Evolutionary conservation across 2,113 vertebrate genomes (phyloP).

Genomic region (Phylloscopus trochilus): DNA sequence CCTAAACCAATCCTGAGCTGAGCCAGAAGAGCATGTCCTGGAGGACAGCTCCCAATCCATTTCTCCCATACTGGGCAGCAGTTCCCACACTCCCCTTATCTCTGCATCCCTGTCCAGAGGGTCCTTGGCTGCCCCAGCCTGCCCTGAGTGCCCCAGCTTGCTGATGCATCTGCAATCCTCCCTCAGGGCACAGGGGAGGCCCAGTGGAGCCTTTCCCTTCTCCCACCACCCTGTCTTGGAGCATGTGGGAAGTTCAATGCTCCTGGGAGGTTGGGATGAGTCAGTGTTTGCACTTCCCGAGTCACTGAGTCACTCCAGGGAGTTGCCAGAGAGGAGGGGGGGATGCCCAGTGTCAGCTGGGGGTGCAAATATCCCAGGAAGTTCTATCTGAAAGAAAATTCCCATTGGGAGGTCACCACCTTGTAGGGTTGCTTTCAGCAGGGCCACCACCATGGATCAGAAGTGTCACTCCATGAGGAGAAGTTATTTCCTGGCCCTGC

Average conservation of each 20-base stretch:
- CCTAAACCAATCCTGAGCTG: not conserved
- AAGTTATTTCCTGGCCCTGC: not conserved
- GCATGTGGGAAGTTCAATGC: fast-evolving
- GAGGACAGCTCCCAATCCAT: not conserved
- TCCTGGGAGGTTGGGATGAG: not conserved
- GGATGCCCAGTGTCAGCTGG: not conserved
- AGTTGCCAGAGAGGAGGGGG: not conserved
- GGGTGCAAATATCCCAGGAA: not conserved
- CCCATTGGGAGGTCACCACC: not conserved
- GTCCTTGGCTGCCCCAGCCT: not conserved
- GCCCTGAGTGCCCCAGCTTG: not conserved
- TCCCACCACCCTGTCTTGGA: not conserved
- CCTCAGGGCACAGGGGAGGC: not conserved
- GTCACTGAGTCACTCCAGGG: slow-evolving; percentile 24
- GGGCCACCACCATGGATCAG: not conserved
- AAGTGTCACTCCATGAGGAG: not conserved
- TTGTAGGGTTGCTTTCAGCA: not conserved
- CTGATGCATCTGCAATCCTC: not conserved
- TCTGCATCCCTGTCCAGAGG: not conserved
- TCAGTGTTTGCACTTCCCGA: not conserved
- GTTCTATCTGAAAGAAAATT: not conserved
- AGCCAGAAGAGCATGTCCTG: not conserved
- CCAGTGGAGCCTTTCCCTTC: not conserved
- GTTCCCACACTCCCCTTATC: not conserved
- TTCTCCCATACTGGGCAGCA: not conserved